Percentiles rank a stretch among this genome's conserved stretches.
phyloP scores from a whole-genome alignment of 2,888 invertebrate genomes.

The Rugalucina vietnamica region DNA sequence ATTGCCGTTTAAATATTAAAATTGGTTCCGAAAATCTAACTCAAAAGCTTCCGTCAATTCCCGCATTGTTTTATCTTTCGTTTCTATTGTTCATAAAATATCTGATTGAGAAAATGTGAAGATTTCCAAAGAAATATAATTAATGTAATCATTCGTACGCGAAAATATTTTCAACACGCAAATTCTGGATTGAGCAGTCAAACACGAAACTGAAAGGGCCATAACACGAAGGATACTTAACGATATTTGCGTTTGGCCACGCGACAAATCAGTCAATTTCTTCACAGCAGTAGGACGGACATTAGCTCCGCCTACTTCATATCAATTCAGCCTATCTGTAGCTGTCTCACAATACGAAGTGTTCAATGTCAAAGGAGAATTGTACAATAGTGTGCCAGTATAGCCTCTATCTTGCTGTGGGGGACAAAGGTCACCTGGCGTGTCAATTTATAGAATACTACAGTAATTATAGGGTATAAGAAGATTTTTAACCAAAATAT shows the following conservation, averaged over 20 bases:
- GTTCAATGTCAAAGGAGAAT: background rate
- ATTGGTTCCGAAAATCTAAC: background rate
- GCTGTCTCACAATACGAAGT: background rate
- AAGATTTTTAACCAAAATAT: background rate
- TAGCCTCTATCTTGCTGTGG: background rate
- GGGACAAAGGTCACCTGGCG: background rate
- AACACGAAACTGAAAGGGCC: constrained; percentile 57
- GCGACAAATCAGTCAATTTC: constrained; percentile 64
- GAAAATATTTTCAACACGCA: constrained; percentile 63
- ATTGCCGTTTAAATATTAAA: background rate
- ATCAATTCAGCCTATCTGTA: constrained; percentile 21
- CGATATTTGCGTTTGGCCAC: constrained; percentile 57
- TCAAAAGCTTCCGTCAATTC: background rate
- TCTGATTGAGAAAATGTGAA: constrained; percentile 60
- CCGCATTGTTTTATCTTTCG: background rate
- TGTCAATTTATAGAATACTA: background rate
- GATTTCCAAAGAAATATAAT: constrained; percentile 60
- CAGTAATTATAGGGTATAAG: background rate
- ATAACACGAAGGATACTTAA: constrained; percentile 65
- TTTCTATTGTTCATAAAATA: constrained; percentile 4
- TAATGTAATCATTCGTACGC: constrained; percentile 61
- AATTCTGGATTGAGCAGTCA: constrained; percentile 58
- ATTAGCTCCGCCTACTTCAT: constrained; percentile 44
- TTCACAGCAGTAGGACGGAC: constrained; percentile 54
- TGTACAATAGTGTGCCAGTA: background rate